A percentile compares a stretch with the other conserved stretches of the same genome.
phyloP scores from a whole-genome alignment of 1,140 invertebrate genomes.

The Nephotettix cincticeps region DNA sequence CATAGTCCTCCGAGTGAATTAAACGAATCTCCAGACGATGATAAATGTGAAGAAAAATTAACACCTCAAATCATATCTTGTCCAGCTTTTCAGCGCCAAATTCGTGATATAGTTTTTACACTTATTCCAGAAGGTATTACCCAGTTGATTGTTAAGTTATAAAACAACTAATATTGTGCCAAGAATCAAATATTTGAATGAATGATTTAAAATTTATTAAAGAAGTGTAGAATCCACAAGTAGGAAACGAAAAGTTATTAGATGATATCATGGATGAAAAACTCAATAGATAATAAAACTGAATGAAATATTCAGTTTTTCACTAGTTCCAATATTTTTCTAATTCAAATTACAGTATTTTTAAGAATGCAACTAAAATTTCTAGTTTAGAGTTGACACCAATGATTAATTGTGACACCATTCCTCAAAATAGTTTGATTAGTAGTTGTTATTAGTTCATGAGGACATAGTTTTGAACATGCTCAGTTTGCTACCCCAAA shows the following conservation, averaged over 20 bases:
- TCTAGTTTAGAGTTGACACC: too few relatives aligned
- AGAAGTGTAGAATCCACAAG: not conserved
- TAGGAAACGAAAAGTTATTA: not conserved
- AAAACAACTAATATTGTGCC: not conserved
- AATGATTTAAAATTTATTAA: not conserved
- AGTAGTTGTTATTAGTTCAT: too few relatives aligned
- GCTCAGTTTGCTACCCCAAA: too few relatives aligned
- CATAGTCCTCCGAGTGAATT: not conserved
- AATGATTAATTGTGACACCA: too few relatives aligned
- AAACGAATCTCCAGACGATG: not conserved
- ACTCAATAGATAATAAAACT: too few relatives aligned
- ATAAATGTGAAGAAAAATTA: not conserved
- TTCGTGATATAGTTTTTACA: not conserved
- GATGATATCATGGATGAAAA: not conserved
- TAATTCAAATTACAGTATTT: too few relatives aligned
- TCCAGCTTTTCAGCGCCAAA: conserved; percentile 12
- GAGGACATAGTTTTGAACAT: too few relatives aligned
- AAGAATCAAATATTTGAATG: not conserved
- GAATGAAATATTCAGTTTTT: not conserved
- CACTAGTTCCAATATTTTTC: too few relatives aligned
- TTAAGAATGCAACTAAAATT: too few relatives aligned
- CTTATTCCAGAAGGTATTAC: not conserved
- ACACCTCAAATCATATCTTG: not conserved
- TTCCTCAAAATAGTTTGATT: too few relatives aligned
- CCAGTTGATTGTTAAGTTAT: too few relatives aligned